phyloP scores from a whole-genome alignment of 1,140 invertebrate species.

The Diorhabda carinulata region DNA sequence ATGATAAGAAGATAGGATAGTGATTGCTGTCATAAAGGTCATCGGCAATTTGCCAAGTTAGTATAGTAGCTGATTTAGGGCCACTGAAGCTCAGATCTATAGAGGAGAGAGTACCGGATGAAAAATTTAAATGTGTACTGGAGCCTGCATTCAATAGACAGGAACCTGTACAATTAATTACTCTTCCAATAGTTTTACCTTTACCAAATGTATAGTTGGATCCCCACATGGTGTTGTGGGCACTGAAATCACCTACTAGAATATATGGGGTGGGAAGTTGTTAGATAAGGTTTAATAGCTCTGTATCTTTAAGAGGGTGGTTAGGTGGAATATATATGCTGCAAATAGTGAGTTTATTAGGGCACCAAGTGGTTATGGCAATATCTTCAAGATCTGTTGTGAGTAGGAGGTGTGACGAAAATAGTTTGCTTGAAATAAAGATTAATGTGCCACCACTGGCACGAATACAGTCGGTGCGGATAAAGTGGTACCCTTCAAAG shows the following conservation, averaged over 20 bases:
- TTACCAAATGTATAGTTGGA: too few relatives aligned
- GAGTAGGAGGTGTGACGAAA: background rate
- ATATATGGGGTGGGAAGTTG: too few relatives aligned
- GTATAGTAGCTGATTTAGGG: background rate
- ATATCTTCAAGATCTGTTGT: too few relatives aligned
- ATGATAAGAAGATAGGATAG: too few relatives aligned
- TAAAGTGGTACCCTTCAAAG: background rate
- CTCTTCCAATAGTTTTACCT: too few relatives aligned
- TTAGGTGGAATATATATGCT: too few relatives aligned
- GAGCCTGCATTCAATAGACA: too few relatives aligned
- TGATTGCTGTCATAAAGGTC: background rate
- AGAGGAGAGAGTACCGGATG: background rate
- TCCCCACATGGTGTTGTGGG: too few relatives aligned
- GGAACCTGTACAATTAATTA: too few relatives aligned
- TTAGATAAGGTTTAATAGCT: background rate
- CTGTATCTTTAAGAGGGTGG: too few relatives aligned
- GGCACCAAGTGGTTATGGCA: background rate
- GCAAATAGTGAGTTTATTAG: too few relatives aligned
- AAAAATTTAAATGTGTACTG: background rate
- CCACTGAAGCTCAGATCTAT: background rate
- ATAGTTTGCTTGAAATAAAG: slow-evolving; percentile 9
- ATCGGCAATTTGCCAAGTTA: background rate
- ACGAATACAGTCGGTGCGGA: slow-evolving; percentile 5
- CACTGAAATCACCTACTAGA: too few relatives aligned
- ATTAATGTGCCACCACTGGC: slow-evolving; percentile 14